A percentile compares a stretch with the other conserved stretches of the same genome.
phyloP scores from a whole-genome alignment of 2,797 vertebrate genomes.

The Chromobotia macracanthus region DNA sequence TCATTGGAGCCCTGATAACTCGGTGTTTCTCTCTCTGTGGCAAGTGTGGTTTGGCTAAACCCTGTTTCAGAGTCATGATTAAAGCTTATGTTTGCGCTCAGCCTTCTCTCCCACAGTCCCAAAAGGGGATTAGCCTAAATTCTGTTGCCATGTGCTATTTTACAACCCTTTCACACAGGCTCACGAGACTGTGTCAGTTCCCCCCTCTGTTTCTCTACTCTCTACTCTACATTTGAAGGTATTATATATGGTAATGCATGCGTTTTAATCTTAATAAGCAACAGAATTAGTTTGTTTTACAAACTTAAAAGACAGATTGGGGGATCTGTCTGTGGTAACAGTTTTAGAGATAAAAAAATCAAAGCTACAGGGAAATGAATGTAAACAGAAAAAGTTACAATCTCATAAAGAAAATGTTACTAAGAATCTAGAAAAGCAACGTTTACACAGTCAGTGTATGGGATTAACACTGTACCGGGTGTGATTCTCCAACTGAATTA shows the following conservation, averaged over 20 bases:
- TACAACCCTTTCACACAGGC: conserved; percentile 10
- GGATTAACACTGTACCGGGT: too few relatives aligned
- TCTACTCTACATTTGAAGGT: conserved; percentile 7
- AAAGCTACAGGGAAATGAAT: neutral
- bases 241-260: neutral
- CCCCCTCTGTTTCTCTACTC: neutral
- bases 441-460: neutral
- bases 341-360: neutral
- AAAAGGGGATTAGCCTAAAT: conserved; percentile 75
- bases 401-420: neutral
- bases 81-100: conserved; percentile 59
- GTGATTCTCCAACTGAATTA: too few relatives aligned
- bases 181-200: neutral
- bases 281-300: neutral
- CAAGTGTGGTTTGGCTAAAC: conserved; percentile 40
- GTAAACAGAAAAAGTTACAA: neutral
- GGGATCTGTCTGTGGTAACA: neutral
- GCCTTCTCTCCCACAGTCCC: conserved; percentile 66
- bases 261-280: conserved; percentile 26
- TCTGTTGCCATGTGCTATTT: conserved; percentile 65
- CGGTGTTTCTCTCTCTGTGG: conserved; percentile 15
- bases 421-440: neutral
- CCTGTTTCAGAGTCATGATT: conserved; percentile 41
- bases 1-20: conserved; percentile 25
- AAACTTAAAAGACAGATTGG: neutral